Conservation (phyloP, 2,113 vertebrate genomes). For the Hemibagrus wyckioides region DNA sequence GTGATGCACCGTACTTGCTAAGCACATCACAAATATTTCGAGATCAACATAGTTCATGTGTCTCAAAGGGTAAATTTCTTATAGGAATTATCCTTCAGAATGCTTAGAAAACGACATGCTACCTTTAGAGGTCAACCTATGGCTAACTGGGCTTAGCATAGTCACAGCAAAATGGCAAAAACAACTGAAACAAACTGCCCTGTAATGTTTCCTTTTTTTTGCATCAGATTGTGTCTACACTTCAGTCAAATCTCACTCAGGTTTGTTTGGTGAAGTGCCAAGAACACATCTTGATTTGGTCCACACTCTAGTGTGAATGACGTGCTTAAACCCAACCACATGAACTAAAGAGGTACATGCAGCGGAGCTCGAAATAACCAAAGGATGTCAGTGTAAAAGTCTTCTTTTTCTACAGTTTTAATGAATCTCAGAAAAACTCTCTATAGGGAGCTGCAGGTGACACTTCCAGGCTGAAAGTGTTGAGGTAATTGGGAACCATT, state of each 20-base stretch:
- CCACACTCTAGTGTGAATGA: not conserved
- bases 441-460: not conserved
- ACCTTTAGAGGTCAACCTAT: not conserved
- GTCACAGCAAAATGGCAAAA: constrained; percentile 1
- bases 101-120: not conserved
- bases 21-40: not conserved
- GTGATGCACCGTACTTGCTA: not conserved
- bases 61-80: not conserved
- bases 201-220: not conserved
- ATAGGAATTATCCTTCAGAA: not conserved
- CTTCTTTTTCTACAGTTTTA: not conserved
- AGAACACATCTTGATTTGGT: not conserved
- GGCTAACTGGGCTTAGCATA: no score
- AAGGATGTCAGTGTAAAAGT: not conserved
- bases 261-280: not conserved
- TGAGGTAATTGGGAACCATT: constrained; percentile 2
- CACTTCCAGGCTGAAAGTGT: not conserved
- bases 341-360: not conserved
- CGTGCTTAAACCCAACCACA: not conserved
- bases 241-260: not conserved
- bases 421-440: not conserved
- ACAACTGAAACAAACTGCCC: not conserved
- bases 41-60: not conserved
- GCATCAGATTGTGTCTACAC: not conserved
- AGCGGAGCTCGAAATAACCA: not conserved